Base-by-base conservation (phyloP, 1,140 invertebrate species). In the Euwallacea fornicatus region DNA sequence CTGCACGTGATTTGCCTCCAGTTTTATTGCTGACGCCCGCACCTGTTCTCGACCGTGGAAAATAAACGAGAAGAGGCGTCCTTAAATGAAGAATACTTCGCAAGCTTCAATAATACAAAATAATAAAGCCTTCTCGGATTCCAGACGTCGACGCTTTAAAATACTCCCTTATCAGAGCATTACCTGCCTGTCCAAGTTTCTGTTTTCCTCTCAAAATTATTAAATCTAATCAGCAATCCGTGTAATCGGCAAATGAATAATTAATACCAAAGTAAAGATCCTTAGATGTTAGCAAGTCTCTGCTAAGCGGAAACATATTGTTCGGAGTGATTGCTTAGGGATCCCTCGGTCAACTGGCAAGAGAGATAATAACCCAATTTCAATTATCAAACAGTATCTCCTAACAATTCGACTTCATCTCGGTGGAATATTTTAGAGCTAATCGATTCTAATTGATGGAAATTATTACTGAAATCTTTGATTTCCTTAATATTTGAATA, bases 291-390 rank as follows among this genome's bases (percentile, higher is more conserved):
- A 66, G 53, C 41, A 42, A 58, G 61, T 47, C 8, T 11, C 13
- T 50, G n/a, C 21, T 47, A 63, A 63, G 44, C 13, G 43, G 42
- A 63, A 63, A 47, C 44, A 63, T 33, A 58, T 54, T 66, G 65
- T 66, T 66, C 15, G 16, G 10, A 41, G 55, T 58, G 54, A 66
- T 66, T 66, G 65, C 65, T 66, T 42, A 33, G 65, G 65, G 65
- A 66, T 66, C 53, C n/a, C 42, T 58, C 53, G 65, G 65, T 66
- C 65, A 66, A 66, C 65, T 58, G 42, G 13, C 41, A 13, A n/a
- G 55, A 56, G 65, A 58, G 65, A 66, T 66, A 66, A 66, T 66
- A 56, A 46, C 58, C 42, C 42, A 58, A 66, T 58, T 66, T 66
- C 55, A 66, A 66, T 66, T 58, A 66, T 66, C 54, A 56, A 46